A percentile compares a stretch with the other conserved stretches of the same genome.
These are phyloP conservation scores for Eptatretus atami DNA, from an alignment of 2,797 vertebrate species.

Conservation along the genomic window DNA sequence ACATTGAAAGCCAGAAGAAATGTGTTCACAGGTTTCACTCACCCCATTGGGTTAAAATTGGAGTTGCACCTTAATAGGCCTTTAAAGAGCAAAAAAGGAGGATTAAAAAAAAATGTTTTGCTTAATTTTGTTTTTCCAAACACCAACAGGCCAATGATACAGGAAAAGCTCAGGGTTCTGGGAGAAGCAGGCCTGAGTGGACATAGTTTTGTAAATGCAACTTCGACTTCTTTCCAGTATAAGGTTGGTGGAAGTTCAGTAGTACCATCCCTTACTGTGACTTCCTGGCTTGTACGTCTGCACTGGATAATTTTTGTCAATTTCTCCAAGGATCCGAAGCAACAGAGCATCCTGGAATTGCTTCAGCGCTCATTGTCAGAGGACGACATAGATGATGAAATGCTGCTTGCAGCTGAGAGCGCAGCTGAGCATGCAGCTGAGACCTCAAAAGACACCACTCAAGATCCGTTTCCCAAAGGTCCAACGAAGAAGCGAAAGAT, in stretches of 20 bases:
- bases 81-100: too few relatives aligned
- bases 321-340: slow-evolving; percentile 25
- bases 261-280: not conserved
- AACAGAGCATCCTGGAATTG: slow-evolving; percentile 43
- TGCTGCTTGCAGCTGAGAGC: slow-evolving; percentile 6
- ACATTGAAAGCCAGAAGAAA: too few relatives aligned
- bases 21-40: too few relatives aligned
- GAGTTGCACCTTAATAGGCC: too few relatives aligned
- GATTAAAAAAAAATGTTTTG: too few relatives aligned
- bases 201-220: slow-evolving; percentile 36
- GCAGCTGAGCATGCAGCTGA: not conserved
- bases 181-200: slow-evolving; percentile 68
- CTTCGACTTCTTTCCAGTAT: slow-evolving; percentile 27
- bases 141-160: slow-evolving; percentile 54
- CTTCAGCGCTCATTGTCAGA: slow-evolving; percentile 49
- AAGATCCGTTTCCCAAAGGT: slow-evolving; percentile 10
- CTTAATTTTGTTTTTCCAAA: too few relatives aligned
- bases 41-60: too few relatives aligned
- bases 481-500: slow-evolving; percentile 18
- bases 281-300: too few relatives aligned
- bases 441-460: not conserved
- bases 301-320: not conserved
- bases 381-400: slow-evolving; percentile 19
- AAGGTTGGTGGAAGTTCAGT: slow-evolving; percentile 20
- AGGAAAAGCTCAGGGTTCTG: slow-evolving; percentile 61